Base-by-base conservation (phyloP, 92 coral and sea anemone genomes). In the Desmophyllum pertusum region DNA sequence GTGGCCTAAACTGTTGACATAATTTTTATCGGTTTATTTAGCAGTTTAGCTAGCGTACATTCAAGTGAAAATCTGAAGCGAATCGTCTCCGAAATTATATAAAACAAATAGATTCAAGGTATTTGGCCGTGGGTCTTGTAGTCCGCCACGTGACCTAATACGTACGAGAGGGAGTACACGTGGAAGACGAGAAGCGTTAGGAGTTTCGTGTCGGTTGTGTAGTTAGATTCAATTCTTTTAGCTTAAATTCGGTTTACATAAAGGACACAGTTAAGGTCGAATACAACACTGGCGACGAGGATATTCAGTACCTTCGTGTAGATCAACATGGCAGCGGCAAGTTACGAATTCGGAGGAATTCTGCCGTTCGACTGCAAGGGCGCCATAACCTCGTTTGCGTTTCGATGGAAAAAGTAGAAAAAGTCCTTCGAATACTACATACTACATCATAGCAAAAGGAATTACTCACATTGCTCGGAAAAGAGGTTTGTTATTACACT, bases 231-330 rank as follows among this genome's bases (percentile, higher is more conserved):
- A 48, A 48, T 48, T 48, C 4, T 3, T 21, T 38, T 39, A 38
- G 48, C 75, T 70, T 70, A 19, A 70, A 41, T 21, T 46, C 74
- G 33, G 27, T 6, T 39, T 11, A n/a, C n/a, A n/a, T 37, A 18
- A 38, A 23, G 18, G 51, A 46, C 18, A 23, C n/a, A 38, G 31
- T n/a, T 35, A 14, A 40, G 42, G 27, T 37, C 14, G 43, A 40
- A 38, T 37, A 71, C 76, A 71, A 41, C 55, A 74, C 36, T 33
- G 78, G 41, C 43, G 62, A 74, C 59, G 59, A 73, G 62, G 62
- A 46, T 29, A 42, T 13, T 27, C 35, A 6, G 38, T 30, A 25
- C 51, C 77, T 42, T 42, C 13, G 77, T 8, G 59, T 42, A 43
- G 37, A 72, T 41, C 77, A 45, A 33, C 36, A 25, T 72, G 77